A percentile compares a stretch with the other conserved stretches of the same genome.
phyloP scores from a whole-genome alignment of 2,888 invertebrate genomes.

The Drosophila colorata region DNA sequence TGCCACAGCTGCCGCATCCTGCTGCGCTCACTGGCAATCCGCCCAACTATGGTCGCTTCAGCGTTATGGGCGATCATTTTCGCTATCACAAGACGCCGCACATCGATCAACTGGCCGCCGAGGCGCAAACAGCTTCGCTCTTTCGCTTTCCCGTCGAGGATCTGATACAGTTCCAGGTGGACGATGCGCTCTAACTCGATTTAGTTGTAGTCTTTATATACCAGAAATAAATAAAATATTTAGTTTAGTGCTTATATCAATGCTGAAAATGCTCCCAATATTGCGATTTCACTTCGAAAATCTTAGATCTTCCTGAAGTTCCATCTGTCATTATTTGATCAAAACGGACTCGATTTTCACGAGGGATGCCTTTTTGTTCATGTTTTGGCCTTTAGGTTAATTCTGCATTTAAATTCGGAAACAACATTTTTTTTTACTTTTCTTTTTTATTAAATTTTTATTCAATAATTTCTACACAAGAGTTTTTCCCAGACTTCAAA shows the following conservation, averaged over 20 bases:
- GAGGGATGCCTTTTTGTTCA: too few species aligned
- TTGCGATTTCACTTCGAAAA: too few species aligned
- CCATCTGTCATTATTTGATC: too few species aligned
- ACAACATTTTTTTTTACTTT: too few species aligned
- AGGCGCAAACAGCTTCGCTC: constrained; percentile 82
- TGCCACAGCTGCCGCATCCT: constrained; percentile 66
- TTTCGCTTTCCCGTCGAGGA: constrained; percentile 84
- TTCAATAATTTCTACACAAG: too few species aligned
- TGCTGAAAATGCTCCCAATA: too few species aligned
- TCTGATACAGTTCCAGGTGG: constrained; percentile 83
- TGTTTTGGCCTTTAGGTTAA: too few species aligned
- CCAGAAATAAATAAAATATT: constrained; percentile 26
- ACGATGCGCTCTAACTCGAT: constrained; percentile 78
- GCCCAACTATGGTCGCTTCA: constrained; percentile 40
- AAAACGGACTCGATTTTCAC: too few species aligned
- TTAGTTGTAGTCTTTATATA: constrained; percentile 23
- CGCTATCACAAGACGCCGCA: constrained; percentile 61
- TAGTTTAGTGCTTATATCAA: neutral
- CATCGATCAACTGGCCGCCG: constrained; percentile 81
- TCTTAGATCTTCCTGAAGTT: too few species aligned
- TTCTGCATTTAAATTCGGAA: too few species aligned
- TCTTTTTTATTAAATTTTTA: too few species aligned
- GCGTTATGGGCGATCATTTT: constrained; percentile 50
- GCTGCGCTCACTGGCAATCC: constrained; percentile 61
- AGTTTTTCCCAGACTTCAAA: too few species aligned